These are phyloP conservation scores for Lepidochrysops patricia DNA, from an alignment of 2,888 invertebrate species.

Conservation along the genomic window DNA sequence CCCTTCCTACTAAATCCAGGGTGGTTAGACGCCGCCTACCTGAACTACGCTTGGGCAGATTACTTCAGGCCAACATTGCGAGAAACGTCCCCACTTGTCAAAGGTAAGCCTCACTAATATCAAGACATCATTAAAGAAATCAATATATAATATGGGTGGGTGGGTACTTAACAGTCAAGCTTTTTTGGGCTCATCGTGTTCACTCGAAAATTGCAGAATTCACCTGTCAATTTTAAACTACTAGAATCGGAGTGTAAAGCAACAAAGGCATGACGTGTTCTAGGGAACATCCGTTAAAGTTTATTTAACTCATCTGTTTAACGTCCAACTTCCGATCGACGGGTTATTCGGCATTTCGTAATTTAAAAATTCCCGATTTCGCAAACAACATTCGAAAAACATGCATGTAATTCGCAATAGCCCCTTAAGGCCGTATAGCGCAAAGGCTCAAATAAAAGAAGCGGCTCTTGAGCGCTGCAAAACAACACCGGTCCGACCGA, in stretches of 20 bases:
- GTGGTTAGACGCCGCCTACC: constrained; percentile 89
- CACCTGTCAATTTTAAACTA: not conserved
- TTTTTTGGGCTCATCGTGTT: not conserved
- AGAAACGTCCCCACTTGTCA: constrained; percentile 67
- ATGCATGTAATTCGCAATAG: constrained; percentile 57
- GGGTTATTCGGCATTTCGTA: constrained; percentile 59
- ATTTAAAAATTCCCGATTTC: constrained; percentile 68
- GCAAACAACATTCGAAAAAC: constrained; percentile 64
- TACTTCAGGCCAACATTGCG: constrained; percentile 77
- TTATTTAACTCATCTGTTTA: constrained; percentile 18
- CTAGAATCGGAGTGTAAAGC: not conserved
- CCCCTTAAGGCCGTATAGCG: constrained; percentile 67
- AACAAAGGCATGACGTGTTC: not conserved
- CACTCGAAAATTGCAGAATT: too few species aligned
- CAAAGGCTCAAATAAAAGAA: constrained; percentile 72
- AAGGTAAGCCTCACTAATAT: constrained; percentile 56
- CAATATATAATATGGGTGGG: too few species aligned
- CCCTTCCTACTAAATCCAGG: constrained; percentile 86
- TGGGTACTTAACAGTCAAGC: not conserved
- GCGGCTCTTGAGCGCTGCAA: constrained; percentile 71
- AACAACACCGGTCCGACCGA: constrained; percentile 71
- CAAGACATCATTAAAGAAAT: too few species aligned
- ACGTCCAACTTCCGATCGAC: constrained; percentile 38
- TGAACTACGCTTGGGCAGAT: constrained; percentile 84
- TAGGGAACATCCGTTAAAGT: constrained; percentile 18